phyloP scores from a whole-genome alignment of 2,888 invertebrate species.

The Lepidochitona cinerea region DNA sequence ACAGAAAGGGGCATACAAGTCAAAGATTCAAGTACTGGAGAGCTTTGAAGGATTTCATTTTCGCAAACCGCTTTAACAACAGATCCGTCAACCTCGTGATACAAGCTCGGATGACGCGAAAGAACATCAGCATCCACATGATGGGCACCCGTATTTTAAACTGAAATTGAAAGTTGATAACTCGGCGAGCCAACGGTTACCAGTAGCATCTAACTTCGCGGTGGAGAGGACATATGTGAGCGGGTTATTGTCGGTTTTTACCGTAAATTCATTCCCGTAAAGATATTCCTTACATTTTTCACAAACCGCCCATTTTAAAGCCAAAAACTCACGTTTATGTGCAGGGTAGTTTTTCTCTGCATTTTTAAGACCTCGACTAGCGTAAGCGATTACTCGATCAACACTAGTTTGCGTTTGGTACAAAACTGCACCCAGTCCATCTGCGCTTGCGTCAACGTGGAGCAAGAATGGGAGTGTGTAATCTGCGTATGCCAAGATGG shows the following conservation, averaged over 20 bases:
- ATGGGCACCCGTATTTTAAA: no score
- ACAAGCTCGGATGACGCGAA: slow-evolving; percentile 11
- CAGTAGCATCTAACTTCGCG: slow-evolving; percentile 18
- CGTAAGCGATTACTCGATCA: neutral
- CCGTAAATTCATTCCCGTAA: no score
- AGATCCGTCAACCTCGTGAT: no score
- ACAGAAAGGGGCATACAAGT: no score
- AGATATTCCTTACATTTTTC: no score
- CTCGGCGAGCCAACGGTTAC: slow-evolving; percentile 16
- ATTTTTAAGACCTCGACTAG: no score
- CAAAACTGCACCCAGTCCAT: no score
- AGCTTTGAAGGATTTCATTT: no score
- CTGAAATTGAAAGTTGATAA: slow-evolving; percentile 12
- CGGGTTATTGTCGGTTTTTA: slow-evolving; percentile 11
- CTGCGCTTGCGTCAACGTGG: neutral
- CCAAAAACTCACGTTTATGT: neutral
- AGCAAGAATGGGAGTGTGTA: neutral
- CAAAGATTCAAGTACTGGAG: no score
- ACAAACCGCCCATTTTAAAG: neutral
- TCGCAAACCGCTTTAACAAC: no score
- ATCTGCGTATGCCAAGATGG: neutral
- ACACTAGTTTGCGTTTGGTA: neutral
- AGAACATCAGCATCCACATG: no score
- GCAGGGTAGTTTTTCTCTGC: no score
- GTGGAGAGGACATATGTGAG: slow-evolving; percentile 16